Evolutionary conservation across 30 jellyfish, hydroid and myxozoan genomes (phyloP).

Genomic region (Aurelia sp.): DNA sequence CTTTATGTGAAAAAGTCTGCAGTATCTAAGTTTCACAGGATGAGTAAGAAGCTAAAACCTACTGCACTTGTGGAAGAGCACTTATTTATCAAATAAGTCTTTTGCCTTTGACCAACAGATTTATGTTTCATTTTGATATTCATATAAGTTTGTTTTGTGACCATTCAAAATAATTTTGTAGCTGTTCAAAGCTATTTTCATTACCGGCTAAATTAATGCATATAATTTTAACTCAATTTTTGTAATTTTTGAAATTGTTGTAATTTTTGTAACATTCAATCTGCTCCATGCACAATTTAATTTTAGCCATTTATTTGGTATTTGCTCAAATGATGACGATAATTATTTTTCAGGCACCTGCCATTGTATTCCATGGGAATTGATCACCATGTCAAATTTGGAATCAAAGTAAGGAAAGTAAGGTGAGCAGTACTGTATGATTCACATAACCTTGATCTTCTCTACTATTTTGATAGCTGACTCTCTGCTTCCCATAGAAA

Average conservation of each 20-base stretch:
- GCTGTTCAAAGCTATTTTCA: background rate
- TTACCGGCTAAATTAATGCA: background rate
- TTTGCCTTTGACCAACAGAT: no score
- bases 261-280: background rate
- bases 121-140: no score
- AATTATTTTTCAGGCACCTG: slow-evolving; percentile 28
- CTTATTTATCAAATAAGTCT: no score
- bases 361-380: slow-evolving; percentile 49
- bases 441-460: background rate
- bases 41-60: no score
- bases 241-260: background rate
- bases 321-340: background rate
- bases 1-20: no score
- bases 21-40: no score
- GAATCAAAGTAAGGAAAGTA: background rate
- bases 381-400: background rate
- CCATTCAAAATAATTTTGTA: background rate
- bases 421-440: background rate
- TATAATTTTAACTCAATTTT: background rate
- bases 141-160: no score
- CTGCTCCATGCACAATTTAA: background rate
- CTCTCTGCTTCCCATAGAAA: no score
- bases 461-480: no score
- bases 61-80: no score
- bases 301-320: background rate